Base-by-base conservation (phyloP, 2,797 vertebrate species). In the Lacerta agilis region DNA sequence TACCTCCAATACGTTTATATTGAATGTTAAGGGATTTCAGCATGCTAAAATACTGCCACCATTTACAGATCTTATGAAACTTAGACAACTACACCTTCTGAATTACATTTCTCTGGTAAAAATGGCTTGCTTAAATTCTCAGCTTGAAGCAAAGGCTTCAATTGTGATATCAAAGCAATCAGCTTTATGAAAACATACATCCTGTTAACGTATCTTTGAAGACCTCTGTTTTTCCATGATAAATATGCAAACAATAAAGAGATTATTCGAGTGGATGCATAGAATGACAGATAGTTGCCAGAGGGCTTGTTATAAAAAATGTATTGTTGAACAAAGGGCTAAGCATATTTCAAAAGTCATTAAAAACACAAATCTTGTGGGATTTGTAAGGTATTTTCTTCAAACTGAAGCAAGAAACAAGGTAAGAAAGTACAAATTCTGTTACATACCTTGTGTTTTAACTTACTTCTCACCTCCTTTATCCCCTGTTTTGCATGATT, bases 401-500 rank as follows among this genome's bases (percentile, higher is more conserved):
- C 96, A 97, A 96, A 96, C 94, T 95, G 96, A 94, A 76, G 79
- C 3, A 96, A 94, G 83, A 87, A 91, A 85, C 79, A 87, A 86
- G 61, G 88, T 18, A 90, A 93, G 92, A 93, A 94, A 94, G 93
- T 93, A 94, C 85, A 88, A 95, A 92, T 87, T 93, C 58, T 23
- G 85, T 58, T 66, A 95, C 97, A 29, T 94, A 99, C 99, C 98
- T 97, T 98, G 73, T 98, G 97, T 95, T 98, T 98, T 29, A 99
- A 98, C 94, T 98, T 98, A 96, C 97, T 98, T 97, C 97, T 99
- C 95, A 99, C 97, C 93, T 98, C 98, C 90, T 97, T 98, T 90
- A 99, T 98, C 89, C 99, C 98, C 96, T 98, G 98, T 94, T 97
- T 99, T 71, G 98, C 98, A 29, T 99, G 98, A 95, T 95, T 98